These are phyloP conservation scores for Spheniscus humboldti DNA, from an alignment of 2,797 vertebrate species.

Conservation along the genomic window DNA sequence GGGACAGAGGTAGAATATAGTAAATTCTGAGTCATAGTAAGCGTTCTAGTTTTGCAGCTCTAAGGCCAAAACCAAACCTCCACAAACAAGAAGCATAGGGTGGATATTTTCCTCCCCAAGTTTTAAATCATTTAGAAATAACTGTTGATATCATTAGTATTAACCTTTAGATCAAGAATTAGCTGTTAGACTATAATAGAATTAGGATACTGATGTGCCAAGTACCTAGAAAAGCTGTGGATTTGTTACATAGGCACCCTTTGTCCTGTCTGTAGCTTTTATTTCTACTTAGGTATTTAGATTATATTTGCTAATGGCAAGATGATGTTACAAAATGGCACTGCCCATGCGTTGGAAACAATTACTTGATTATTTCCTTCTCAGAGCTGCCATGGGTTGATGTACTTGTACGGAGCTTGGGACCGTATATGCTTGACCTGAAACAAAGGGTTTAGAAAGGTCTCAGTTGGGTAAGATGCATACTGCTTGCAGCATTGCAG, in stretches of 20 bases:
- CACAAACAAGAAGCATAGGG: neutral
- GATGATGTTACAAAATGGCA: neutral
- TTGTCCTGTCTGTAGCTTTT: neutral
- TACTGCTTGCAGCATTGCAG: neutral
- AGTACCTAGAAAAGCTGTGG: neutral
- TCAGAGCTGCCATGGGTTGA: neutral
- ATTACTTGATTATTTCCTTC: neutral
- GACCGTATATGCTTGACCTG: neutral
- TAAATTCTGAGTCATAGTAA: neutral
- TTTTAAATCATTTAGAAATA: neutral
- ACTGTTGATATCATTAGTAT: neutral
- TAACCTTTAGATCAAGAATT: neutral
- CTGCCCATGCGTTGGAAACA: neutral
- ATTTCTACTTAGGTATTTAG: neutral
- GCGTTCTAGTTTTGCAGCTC: neutral
- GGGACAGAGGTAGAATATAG: neutral
- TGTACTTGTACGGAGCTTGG: neutral
- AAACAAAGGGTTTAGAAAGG: neutral
- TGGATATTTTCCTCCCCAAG: neutral
- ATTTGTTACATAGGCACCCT: neutral
- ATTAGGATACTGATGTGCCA: neutral
- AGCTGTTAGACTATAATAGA: neutral
- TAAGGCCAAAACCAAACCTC: neutral
- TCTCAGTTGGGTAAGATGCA: neutral
- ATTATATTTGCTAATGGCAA: neutral